Conservation (phyloP, 2,113 vertebrate genomes). For the Okapia johnstoni region DNA sequence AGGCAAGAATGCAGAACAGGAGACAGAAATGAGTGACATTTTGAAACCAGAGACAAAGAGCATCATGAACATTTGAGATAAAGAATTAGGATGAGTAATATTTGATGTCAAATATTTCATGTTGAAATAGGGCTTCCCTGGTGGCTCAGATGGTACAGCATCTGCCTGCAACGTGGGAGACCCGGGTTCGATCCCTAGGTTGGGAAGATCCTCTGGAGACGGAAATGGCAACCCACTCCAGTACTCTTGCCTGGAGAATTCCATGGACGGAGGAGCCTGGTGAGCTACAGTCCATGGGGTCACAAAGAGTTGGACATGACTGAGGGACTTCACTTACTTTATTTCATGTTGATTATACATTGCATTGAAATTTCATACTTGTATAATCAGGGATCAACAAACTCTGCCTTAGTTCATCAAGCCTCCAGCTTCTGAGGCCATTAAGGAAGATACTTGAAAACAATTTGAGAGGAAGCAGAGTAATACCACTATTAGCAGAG, state of each 20-base stretch:
- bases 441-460: neutral
- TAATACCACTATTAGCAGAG: neutral
- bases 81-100: neutral
- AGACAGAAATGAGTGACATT: neutral
- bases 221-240: neutral
- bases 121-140: neutral
- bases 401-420: neutral
- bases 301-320: rapidly evolving
- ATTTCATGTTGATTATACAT: neutral
- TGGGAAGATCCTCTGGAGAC: neutral
- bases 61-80: neutral
- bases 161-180: neutral
- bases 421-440: neutral
- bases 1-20: neutral
- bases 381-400: neutral
- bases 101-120: neutral
- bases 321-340: neutral
- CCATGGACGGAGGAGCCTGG: neutral
- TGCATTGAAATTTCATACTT: neutral
- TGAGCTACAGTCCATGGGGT: neutral
- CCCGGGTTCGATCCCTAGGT: neutral
- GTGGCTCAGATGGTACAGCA: neutral
- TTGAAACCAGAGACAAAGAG: neutral
- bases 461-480: neutral
- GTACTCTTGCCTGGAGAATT: neutral